These are phyloP conservation scores for Amyelois transitella DNA, from an alignment of 1,140 invertebrate genomes.

Conservation along the genomic window DNA sequence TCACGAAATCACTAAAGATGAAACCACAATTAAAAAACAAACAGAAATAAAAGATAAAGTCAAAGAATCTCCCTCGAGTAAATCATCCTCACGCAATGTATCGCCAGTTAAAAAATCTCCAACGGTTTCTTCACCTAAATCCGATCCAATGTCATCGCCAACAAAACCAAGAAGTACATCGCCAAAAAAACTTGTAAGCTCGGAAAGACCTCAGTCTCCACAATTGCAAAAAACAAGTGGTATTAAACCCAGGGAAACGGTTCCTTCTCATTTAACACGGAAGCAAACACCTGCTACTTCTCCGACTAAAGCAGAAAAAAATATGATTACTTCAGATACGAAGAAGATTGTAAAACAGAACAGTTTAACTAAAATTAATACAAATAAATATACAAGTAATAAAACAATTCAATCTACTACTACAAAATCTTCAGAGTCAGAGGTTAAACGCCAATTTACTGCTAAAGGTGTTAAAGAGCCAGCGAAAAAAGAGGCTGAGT, in stretches of 20 bases:
- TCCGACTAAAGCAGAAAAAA: constrained; percentile 45
- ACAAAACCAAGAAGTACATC: constrained; percentile 49
- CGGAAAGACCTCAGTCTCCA: constrained; percentile 51
- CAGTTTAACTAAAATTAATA: constrained; percentile 31
- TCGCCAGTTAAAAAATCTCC: constrained; percentile 49
- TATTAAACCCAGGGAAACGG: constrained; percentile 41
- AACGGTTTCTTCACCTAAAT: constrained; percentile 24
- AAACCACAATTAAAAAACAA: constrained; percentile 19
- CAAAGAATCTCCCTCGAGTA: constrained; percentile 31
- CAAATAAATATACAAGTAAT: constrained; percentile 22
- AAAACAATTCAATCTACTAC: constrained; percentile 22
- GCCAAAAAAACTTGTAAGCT: constrained; percentile 44
- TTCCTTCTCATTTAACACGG: constrained; percentile 27
- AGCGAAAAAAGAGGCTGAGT: constrained; percentile 55
- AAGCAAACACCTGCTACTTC: constrained; percentile 36
- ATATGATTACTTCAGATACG: constrained; percentile 30
- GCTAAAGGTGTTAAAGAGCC: constrained; percentile 40
- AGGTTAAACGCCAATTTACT: constrained; percentile 28
- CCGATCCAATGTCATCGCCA: constrained; percentile 25
- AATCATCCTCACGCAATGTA: constrained; percentile 43
- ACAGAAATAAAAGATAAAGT: constrained; percentile 15
- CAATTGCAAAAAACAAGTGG: constrained; percentile 38
- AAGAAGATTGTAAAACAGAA: constrained; percentile 49
- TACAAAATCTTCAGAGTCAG: constrained; percentile 30
- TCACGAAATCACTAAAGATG: constrained; percentile 13